A percentile compares a stretch with the other conserved stretches of the same genome.
phyloP scores from a whole-genome alignment of 2,797 vertebrate genomes.

The Phalloptychus januarius region DNA sequence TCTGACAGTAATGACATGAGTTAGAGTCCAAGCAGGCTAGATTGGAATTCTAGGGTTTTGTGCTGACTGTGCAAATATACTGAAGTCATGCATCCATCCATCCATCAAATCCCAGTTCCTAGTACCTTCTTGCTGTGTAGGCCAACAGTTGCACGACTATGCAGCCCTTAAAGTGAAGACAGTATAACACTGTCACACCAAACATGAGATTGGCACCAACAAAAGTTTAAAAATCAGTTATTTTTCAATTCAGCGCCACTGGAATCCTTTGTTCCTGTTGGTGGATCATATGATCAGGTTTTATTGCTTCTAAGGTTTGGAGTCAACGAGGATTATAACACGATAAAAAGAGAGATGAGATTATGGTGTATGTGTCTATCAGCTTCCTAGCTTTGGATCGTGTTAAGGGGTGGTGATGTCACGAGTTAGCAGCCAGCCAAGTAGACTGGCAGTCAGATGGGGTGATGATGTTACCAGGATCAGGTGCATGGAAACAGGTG shows the following conservation, averaged over 20 bases:
- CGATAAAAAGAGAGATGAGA: not conserved
- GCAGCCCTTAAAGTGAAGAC: not conserved
- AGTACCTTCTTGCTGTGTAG: not conserved
- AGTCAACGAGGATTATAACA: conserved; percentile 7
- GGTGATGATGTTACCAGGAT: conserved; percentile 35
- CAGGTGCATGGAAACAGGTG: conserved; percentile 27
- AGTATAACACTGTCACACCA: too few species aligned
- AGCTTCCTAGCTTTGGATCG: conserved; percentile 11
- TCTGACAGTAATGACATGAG: not conserved
- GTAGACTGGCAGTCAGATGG: conserved; percentile 23
- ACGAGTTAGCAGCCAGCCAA: conserved; percentile 25
- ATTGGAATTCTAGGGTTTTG: not conserved
- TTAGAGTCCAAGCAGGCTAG: not conserved
- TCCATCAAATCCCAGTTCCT: not conserved
- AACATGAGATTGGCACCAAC: not conserved
- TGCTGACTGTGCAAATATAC: not conserved
- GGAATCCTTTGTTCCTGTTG: not conserved
- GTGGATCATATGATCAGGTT: not conserved
- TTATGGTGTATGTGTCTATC: not conserved
- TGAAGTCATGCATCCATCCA: too few species aligned
- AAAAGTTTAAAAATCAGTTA: not conserved
- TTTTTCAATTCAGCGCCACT: not conserved
- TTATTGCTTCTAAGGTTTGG: not conserved
- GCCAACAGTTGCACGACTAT: not conserved
- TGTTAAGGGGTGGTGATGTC: conserved; percentile 14